These are phyloP conservation scores for Drosophila ficusphila DNA, from an alignment of 1,140 invertebrate genomes.

Conservation along the genomic window DNA sequence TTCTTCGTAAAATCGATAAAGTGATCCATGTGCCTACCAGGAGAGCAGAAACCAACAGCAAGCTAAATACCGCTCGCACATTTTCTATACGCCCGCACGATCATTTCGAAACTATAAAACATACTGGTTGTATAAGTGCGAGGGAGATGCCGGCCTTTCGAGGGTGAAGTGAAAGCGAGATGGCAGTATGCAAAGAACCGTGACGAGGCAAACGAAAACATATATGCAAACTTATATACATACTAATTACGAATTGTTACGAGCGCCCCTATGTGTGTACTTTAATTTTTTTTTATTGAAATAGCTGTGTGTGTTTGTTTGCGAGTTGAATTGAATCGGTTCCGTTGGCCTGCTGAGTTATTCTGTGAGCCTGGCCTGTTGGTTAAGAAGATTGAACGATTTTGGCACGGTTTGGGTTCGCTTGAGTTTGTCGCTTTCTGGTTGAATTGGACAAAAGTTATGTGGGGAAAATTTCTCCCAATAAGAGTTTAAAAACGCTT, in stretches of 20 bases:
- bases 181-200: constrained; percentile 19
- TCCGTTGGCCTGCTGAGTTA: constrained; percentile 4
- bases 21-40: constrained; percentile 78
- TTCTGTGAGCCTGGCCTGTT: constrained; percentile 58
- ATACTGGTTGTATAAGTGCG: not conserved
- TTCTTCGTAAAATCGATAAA: constrained; percentile 85
- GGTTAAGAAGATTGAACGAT: constrained; percentile 81
- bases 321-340: constrained; percentile 61
- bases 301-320: constrained; percentile 8
- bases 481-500: not conserved
- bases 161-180: constrained; percentile 35
- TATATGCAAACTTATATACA: not conserved
- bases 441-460: not conserved
- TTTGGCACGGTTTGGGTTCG: constrained; percentile 81
- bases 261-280: constrained; percentile 9
- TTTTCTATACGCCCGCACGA: constrained; percentile 62
- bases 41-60: constrained; percentile 42
- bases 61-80: constrained; percentile 1
- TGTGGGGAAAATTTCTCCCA: not conserved
- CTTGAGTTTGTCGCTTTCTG: constrained; percentile 23
- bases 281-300: constrained; percentile 9
- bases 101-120: constrained; percentile 64
- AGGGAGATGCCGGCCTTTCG: too few species aligned
- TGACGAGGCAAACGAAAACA: constrained; percentile 19
- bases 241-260: constrained; percentile 20